These are phyloP conservation scores for Gadus macrocephalus DNA, from an alignment of 2,113 vertebrate species.

Conservation along the genomic window DNA sequence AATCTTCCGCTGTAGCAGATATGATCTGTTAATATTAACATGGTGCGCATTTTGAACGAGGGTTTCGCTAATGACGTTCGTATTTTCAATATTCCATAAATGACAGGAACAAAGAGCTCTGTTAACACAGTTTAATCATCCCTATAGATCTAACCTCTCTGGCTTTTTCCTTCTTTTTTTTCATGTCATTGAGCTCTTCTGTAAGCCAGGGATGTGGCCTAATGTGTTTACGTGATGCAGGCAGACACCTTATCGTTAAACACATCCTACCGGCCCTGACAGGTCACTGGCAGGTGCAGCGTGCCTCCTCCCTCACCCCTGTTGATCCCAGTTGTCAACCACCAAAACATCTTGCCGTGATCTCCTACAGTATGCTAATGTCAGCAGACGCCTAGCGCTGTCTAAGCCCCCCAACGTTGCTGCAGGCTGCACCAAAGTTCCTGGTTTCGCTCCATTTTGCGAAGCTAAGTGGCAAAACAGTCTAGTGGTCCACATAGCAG, in stretches of 20 bases:
- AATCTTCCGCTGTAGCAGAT: too few relatives aligned
- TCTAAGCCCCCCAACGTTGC: too few relatives aligned
- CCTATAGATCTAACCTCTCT: constrained; percentile 53
- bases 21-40: too few relatives aligned
- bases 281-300: constrained; percentile 71
- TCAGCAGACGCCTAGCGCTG: neutral
- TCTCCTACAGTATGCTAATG: constrained; percentile 66
- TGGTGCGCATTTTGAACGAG: too few relatives aligned
- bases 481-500: too few relatives aligned
- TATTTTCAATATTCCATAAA: too few relatives aligned
- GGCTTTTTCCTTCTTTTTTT: constrained; percentile 23
- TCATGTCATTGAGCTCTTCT: constrained; percentile 53
- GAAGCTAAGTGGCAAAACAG: too few relatives aligned
- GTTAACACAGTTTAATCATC: neutral
- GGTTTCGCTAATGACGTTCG: too few relatives aligned
- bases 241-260: constrained; percentile 71
- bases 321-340: constrained; percentile 64
- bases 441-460: too few relatives aligned
- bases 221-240: constrained; percentile 31
- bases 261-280: constrained; percentile 71
- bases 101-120: too few relatives aligned
- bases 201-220: constrained; percentile 30
- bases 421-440: too few relatives aligned
- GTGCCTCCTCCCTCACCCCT: constrained; percentile 56
- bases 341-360: constrained; percentile 59